These are phyloP conservation scores for Tipula lateralis DNA, from an alignment of 2,888 invertebrate species.

Conservation along the genomic window DNA sequence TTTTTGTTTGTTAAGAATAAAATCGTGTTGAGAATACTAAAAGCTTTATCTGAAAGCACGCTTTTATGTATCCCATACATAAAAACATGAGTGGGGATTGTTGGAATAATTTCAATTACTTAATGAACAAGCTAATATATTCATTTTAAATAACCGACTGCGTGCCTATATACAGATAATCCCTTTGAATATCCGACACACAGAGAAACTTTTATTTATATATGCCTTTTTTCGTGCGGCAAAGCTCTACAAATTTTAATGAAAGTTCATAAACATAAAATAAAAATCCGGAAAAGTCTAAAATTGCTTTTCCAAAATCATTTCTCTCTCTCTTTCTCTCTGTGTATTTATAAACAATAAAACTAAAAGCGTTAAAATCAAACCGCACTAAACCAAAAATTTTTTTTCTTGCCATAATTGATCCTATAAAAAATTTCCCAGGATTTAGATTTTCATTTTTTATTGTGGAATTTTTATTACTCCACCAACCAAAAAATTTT, in stretches of 20 bases:
- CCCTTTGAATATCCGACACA: neutral
- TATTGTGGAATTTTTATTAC: neutral
- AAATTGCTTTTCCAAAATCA: neutral
- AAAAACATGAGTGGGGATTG: neutral
- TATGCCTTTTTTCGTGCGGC: neutral
- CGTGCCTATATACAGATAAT: neutral
- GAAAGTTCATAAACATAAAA: neutral
- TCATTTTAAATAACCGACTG: neutral
- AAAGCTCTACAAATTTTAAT: slow-evolving; percentile 12
- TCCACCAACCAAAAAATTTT: neutral
- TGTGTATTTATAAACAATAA: neutral
- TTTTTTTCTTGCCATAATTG: neutral
- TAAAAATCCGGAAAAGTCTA: neutral
- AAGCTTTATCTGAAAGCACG: neutral
- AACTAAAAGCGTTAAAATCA: slow-evolving; percentile 6
- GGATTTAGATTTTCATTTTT: neutral
- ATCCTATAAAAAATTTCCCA: neutral
- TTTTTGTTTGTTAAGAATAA: neutral
- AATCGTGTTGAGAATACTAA: neutral
- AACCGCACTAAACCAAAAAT: neutral
- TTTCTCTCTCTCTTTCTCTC: no score
- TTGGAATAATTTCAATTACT: neutral
- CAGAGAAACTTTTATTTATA: neutral
- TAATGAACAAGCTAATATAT: neutral
- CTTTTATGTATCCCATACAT: neutral